Conservation (phyloP, 2,888 invertebrate species). For the Limnephilus marmoratus region DNA sequence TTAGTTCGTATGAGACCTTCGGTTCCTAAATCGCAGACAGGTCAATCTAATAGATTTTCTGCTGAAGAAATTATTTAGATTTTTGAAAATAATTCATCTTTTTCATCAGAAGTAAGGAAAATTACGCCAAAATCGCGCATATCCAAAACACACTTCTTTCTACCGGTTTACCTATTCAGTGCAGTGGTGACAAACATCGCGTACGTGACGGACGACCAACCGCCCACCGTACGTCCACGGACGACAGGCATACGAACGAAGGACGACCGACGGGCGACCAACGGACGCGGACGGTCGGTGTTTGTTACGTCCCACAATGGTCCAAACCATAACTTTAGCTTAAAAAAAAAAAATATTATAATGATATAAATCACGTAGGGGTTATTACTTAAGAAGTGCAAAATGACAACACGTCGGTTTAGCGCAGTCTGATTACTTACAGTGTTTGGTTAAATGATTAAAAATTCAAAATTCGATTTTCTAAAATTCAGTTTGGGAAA, state of each 20-base stretch:
- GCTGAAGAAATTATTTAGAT: background rate
- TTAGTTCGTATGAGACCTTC: too few relatives aligned
- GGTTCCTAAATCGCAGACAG: background rate
- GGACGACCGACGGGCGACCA: background rate
- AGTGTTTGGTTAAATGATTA: too few relatives aligned
- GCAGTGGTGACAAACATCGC: constrained; percentile 21
- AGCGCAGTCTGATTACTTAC: too few relatives aligned
- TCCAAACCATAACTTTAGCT: background rate
- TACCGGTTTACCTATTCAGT: background rate
- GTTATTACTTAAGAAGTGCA: too few relatives aligned
- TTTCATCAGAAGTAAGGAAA: background rate
- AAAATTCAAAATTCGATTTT: too few relatives aligned
- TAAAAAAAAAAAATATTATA: background rate
- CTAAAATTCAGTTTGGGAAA: too few relatives aligned
- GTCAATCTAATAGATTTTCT: background rate
- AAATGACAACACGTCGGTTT: too few relatives aligned
- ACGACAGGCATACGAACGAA: background rate
- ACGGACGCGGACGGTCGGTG: background rate
- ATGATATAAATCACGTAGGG: too few relatives aligned
- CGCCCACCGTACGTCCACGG: background rate
- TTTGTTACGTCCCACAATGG: background rate
- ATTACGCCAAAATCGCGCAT: background rate
- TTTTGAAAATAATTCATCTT: background rate
- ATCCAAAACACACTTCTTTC: background rate
- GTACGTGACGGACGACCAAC: constrained; percentile 24